Evolutionary conservation across 92 coral and sea anemone genomes (phyloP).

Genomic region (Palythoa caribaeorum): DNA sequence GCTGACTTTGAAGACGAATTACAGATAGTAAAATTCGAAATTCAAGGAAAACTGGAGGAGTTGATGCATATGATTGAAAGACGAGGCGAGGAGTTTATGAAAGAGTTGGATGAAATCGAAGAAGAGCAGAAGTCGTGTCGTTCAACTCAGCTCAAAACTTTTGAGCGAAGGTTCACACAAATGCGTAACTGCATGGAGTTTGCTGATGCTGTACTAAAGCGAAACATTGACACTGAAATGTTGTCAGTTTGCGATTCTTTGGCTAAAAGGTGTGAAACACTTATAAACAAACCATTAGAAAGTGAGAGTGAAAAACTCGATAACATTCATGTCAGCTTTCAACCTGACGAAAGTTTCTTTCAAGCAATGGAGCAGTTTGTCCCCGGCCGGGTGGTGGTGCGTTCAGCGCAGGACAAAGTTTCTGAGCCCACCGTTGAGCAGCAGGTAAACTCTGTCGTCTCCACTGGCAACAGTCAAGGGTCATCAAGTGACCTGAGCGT

Average conservation of each 20-base stretch:
- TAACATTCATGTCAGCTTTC: constrained; percentile 25
- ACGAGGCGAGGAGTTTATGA: constrained; percentile 41
- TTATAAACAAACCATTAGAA: constrained; percentile 35
- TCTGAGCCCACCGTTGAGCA: constrained; percentile 30
- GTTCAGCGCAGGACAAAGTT: background rate
- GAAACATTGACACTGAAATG: constrained; percentile 36
- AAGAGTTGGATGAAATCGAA: constrained; percentile 45
- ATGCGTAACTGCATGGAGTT: constrained; percentile 18
- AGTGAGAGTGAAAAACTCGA: constrained; percentile 27
- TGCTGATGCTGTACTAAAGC: constrained; percentile 17
- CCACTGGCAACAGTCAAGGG: constrained; percentile 6
- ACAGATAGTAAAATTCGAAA: constrained; percentile 11
- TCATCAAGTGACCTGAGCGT: constrained; percentile 9
- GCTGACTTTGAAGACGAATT: constrained; percentile 14
- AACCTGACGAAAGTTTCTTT: constrained; percentile 38
- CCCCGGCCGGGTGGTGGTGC: constrained; percentile 45
- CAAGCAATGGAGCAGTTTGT: constrained; percentile 46
- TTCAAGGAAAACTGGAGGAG: constrained; percentile 38
- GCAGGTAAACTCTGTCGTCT: constrained; percentile 34
- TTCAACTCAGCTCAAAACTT: constrained; percentile 34
- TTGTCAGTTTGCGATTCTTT: constrained; percentile 24
- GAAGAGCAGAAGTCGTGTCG: constrained; percentile 34
- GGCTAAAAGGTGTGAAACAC: constrained; percentile 28
- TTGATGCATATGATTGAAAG: constrained; percentile 40
- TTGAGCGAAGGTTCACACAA: constrained; percentile 31